A percentile compares a stretch with the other conserved stretches of the same genome.
These are phyloP conservation scores for Uria aalge DNA, from an alignment of 2,113 vertebrate genomes.

Conservation along the genomic window DNA sequence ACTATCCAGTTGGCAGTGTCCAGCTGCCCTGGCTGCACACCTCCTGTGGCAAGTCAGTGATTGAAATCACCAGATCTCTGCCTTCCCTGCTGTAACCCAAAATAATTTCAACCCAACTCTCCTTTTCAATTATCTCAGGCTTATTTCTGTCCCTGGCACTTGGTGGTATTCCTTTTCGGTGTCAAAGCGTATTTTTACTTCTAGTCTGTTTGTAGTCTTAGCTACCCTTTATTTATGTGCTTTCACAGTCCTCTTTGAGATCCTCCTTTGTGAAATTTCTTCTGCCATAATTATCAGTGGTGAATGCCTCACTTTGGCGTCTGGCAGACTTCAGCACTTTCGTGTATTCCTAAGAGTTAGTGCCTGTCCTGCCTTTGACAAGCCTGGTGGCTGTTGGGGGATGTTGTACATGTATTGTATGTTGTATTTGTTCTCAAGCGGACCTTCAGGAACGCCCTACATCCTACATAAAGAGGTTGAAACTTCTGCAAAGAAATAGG, in stretches of 20 bases:
- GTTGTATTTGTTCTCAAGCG: background rate
- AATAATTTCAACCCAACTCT: constrained; percentile 17
- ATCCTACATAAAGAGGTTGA: background rate
- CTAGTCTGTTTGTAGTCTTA: constrained; percentile 12
- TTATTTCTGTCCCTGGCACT: constrained; percentile 12
- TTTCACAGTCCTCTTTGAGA: background rate
- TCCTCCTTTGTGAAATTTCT: background rate
- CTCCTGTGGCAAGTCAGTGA: constrained; percentile 2
- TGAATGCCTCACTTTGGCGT: background rate
- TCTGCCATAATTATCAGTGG: constrained; percentile 36
- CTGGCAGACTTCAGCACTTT: background rate
- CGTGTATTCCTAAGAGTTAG: background rate
- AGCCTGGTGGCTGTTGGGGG: background rate
- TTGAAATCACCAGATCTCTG: constrained; percentile 22
- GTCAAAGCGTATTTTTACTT: background rate
- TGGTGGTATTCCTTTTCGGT: constrained; percentile 15
- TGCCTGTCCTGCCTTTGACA: background rate
- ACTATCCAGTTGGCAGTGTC: background rate
- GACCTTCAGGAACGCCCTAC: background rate
- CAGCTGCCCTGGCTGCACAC: constrained; percentile 30
- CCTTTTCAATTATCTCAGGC: constrained; percentile 52
- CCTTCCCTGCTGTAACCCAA: background rate
- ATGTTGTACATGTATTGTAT: background rate
- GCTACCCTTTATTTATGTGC: constrained; percentile 51
- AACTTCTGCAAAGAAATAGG: background rate